Conservation (phyloP, 2,797 vertebrate species). For the Morelia viridis region DNA sequence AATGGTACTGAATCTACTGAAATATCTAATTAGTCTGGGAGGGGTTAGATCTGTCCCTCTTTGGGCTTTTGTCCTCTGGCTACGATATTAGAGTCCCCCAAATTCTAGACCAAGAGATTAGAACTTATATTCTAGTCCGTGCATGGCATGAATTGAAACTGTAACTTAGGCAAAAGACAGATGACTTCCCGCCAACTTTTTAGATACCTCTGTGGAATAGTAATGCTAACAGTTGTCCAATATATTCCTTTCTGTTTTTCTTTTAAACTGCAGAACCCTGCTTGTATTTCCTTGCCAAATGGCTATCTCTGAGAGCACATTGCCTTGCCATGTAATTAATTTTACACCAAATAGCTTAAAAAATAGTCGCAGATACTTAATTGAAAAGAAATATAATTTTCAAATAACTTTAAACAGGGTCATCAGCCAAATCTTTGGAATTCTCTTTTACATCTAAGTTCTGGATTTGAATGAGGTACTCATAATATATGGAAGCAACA, state of each 20-base stretch:
- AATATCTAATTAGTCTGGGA: background rate
- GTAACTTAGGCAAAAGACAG: background rate
- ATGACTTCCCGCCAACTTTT: background rate
- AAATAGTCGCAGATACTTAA: background rate
- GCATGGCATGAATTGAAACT: background rate
- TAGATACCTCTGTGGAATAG: background rate
- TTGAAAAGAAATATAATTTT: background rate
- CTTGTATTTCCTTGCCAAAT: background rate
- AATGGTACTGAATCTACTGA: background rate
- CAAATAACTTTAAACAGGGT: background rate
- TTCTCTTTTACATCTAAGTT: slow-evolving; percentile 21
- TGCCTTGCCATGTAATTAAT: background rate
- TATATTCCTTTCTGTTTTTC: background rate
- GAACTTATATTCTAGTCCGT: background rate
- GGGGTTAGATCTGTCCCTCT: background rate
- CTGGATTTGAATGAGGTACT: slow-evolving; percentile 43
- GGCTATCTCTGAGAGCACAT: background rate
- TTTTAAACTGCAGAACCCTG: background rate
- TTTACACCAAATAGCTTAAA: background rate
- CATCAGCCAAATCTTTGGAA: background rate
- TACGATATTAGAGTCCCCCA: background rate
- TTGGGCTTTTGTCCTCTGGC: background rate
- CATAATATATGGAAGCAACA: slow-evolving; percentile 28
- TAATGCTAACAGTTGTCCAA: background rate
- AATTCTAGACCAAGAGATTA: background rate